A percentile compares a stretch with the other conserved stretches of the same genome.
These are phyloP conservation scores for Tenthredo amoena DNA, from an alignment of 2,888 invertebrate genomes.

Conservation along the genomic window DNA sequence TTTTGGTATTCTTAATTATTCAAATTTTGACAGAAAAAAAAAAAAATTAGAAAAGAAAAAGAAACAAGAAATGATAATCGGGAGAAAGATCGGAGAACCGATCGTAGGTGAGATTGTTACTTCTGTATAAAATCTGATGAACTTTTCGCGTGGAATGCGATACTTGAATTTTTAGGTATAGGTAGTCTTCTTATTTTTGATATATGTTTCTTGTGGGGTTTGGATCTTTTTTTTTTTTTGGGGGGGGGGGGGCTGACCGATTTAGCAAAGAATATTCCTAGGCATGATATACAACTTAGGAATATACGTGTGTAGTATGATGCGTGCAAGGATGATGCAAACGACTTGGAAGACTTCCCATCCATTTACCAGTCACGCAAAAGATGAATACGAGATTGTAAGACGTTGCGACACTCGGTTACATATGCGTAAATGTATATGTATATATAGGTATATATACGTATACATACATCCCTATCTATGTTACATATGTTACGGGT, in stretches of 20 bases:
- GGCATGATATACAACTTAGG: background rate
- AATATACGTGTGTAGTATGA: background rate
- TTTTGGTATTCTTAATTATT: background rate
- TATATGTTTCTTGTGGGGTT: background rate
- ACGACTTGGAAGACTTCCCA: constrained; percentile 37
- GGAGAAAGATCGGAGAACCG: too few relatives aligned
- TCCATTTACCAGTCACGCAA: constrained; percentile 40
- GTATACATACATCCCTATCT: background rate
- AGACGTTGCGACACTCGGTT: constrained; percentile 26
- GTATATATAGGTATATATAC: too few relatives aligned
- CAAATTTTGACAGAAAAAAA: background rate
- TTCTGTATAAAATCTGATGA: too few relatives aligned
- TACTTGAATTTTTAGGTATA: background rate
- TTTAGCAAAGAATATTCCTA: background rate
- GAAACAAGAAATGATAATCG: too few relatives aligned
- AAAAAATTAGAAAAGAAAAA: background rate
- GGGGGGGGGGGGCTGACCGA: background rate
- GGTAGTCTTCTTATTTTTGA: background rate
- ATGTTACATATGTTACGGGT: background rate
- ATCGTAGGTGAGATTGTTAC: too few relatives aligned
- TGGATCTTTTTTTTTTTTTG: background rate
- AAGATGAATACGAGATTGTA: constrained; percentile 24
- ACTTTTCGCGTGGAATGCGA: too few relatives aligned
- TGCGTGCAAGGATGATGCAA: background rate
- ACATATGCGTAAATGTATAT: background rate